These are phyloP conservation scores for Drymodes brunneopygia DNA, from an alignment of 2,113 vertebrate genomes.

Conservation along the genomic window DNA sequence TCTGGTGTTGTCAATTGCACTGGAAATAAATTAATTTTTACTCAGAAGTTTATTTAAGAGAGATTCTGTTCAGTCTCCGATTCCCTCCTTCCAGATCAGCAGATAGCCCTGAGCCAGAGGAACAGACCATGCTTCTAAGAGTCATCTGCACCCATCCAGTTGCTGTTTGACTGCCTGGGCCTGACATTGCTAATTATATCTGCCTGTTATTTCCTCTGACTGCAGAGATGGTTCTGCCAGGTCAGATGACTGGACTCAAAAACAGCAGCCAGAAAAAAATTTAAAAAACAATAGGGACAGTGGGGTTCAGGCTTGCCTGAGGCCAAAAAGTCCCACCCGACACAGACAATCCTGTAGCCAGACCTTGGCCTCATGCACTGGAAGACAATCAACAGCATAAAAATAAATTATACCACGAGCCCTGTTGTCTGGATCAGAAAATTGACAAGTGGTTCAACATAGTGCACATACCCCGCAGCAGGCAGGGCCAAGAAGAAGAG, in stretches of 20 bases:
- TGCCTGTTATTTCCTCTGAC: not conserved
- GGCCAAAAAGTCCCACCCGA: not conserved
- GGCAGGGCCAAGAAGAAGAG: not conserved
- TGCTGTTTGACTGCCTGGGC: not conserved
- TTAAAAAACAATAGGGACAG: not conserved
- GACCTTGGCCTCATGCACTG: not conserved
- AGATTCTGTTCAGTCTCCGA: not conserved
- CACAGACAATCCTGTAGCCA: not conserved
- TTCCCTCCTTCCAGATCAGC: not conserved
- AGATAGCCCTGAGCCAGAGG: not conserved
- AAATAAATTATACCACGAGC: fast-evolving
- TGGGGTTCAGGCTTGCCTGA: not conserved
- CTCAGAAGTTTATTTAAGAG: not conserved
- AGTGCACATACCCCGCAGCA: not conserved
- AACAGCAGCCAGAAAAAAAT: not conserved
- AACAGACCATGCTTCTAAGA: not conserved
- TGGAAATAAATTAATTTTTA: not conserved
- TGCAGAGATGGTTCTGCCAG: not conserved
- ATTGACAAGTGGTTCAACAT: not conserved
- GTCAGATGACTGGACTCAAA: not conserved
- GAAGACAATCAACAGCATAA: not conserved
- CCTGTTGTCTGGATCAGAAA: not conserved
- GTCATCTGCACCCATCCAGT: not conserved
- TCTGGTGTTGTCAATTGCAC: not conserved
- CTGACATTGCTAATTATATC: slow-evolving; percentile 17